Evolutionary conservation across 2,113 vertebrate genomes (phyloP), one percentile per base, ranked within the genome.

Genomic region (Penelope pileata): DNA sequence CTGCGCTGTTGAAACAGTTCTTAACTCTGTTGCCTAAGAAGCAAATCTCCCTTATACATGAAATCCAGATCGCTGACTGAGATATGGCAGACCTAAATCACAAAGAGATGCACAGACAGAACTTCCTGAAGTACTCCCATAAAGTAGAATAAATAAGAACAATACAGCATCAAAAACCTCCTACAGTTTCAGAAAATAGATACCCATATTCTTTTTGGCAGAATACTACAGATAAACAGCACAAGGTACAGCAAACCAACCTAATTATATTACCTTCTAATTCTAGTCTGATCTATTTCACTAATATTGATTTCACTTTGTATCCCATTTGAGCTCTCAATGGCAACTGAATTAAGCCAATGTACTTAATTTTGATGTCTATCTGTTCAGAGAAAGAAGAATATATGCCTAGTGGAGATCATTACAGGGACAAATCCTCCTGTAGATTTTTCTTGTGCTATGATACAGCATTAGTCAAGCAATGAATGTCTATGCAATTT

Each of bases 251-350:
- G 93, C 85, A 94, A 94, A 95, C 43, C 36, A 81, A 77, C 81
- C 87, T 97, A 96, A 97, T 97, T 97, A 93, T 85, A 92, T 97
- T 97, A 96, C 86, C 70, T 94, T 89, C 93, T 74, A 94, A 86
- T 96, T 95, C 86, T n/a, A 88, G 78, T 82, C 93, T 92, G 94
- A 94, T 96, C 94, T 96, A 74, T 92, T 95, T 95, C 87, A 89
- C 96, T 86, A 90, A 86, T 96, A 97, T 97, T 95, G 96, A 97
- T 97, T 96, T 97, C 93, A 92, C 93, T 95, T 96, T 92, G 95
- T 96, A 89, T 96, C 87, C 90, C 80, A 95, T 94, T 96, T 95
- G 90, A 92, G 86, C 69, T 94, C 91, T 94, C 91, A 94, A 86
- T 77, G 89, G 93, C 91, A 93, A 96, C 92, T 96, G 86, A 96